These are phyloP conservation scores for Arvicanthis niloticus DNA, from an alignment of 2,113 vertebrate genomes.

Conservation along the genomic window DNA sequence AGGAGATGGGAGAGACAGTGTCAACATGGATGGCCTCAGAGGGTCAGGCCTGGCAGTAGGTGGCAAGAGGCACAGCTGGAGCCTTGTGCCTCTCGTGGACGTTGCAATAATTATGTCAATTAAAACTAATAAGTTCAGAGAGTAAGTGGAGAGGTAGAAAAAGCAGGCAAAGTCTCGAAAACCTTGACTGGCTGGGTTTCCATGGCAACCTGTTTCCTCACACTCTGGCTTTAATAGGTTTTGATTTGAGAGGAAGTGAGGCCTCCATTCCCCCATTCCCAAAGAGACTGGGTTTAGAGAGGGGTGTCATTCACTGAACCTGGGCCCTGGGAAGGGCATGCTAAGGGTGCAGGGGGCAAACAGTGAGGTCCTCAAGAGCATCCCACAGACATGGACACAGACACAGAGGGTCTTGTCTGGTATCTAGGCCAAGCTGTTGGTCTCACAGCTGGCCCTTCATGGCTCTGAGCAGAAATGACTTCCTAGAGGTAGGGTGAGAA, in stretches of 20 bases:
- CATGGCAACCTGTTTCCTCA: conserved; percentile 76
- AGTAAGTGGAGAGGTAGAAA: conserved; percentile 20
- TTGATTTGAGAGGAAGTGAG: conserved; percentile 27
- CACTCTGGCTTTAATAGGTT: conserved; percentile 17
- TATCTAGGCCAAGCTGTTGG: rapidly evolving
- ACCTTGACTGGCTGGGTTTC: conserved; percentile 72
- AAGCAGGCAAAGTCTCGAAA: conserved; percentile 40
- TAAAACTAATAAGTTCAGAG: conserved; percentile 81
- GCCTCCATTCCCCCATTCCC: neutral
- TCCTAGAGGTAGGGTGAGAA: rapidly evolving
- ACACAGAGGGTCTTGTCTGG: rapidly evolving
- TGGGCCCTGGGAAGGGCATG: neutral
- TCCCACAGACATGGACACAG: too few relatives aligned
- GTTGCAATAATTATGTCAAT: conserved; percentile 75
- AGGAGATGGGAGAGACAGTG: neutral
- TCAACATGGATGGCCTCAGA: neutral
- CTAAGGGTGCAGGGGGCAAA: rapidly evolving
- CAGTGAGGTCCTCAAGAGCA: neutral
- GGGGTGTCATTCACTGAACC: neutral
- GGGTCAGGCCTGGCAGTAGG: neutral
- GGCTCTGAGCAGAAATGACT: neutral
- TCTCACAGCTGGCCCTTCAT: rapidly evolving
- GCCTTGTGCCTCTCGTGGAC: neutral
- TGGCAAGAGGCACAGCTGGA: neutral
- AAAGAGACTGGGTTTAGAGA: neutral